phyloP scores from a whole-genome alignment of 2,797 vertebrate species.

The Erethizon dorsatum region DNA sequence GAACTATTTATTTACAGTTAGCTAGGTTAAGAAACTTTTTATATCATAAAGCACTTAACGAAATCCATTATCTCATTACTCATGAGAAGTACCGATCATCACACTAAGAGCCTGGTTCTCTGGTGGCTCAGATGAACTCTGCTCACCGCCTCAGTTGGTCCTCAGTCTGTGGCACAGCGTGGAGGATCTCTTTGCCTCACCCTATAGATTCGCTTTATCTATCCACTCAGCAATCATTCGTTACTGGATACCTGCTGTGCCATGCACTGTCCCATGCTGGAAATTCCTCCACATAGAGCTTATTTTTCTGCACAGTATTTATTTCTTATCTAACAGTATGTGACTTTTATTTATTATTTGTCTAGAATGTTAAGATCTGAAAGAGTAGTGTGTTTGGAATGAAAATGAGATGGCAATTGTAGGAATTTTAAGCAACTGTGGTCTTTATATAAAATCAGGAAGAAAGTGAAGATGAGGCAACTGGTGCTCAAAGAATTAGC shows the following conservation, averaged over 20 bases:
- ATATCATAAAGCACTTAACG: neutral
- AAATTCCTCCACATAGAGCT: neutral
- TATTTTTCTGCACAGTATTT: neutral
- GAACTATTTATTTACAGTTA: slow-evolving; percentile 24
- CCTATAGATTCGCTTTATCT: slow-evolving; percentile 40
- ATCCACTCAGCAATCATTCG: neutral
- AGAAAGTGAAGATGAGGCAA: slow-evolving; percentile 44
- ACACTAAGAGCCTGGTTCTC: neutral
- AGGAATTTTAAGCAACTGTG: slow-evolving; percentile 5
- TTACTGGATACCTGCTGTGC: neutral
- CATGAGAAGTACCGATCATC: neutral
- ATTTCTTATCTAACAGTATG: neutral
- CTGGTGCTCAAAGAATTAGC: neutral
- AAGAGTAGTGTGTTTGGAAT: neutral
- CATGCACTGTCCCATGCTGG: neutral
- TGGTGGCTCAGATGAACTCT: neutral
- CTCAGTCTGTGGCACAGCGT: neutral
- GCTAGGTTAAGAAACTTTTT: neutral
- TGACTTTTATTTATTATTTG: neutral
- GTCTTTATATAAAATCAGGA: slow-evolving; percentile 38
- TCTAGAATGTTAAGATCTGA: neutral
- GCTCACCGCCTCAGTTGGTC: neutral
- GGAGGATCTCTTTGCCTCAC: neutral
- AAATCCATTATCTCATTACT: neutral
- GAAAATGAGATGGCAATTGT: neutral